A percentile compares a stretch with the other conserved stretches of the same genome.
phyloP scores from a whole-genome alignment of 2,113 vertebrate species.

The Vimba vimba region DNA sequence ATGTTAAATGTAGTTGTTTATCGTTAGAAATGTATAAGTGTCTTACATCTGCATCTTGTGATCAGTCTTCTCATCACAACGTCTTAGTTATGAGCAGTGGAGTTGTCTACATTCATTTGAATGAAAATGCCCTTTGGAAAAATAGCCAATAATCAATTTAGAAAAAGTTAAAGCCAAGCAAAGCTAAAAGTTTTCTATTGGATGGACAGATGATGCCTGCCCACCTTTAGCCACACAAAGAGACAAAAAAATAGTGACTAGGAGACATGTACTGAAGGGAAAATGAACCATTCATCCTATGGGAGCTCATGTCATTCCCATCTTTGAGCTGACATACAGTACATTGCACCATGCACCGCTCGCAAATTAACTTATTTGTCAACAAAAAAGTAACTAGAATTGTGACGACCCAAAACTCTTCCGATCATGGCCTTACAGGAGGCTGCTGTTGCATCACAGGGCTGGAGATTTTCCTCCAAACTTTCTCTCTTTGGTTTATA shows the following conservation, averaged over 20 bases:
- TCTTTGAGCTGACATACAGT: not conserved
- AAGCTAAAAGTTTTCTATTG: not conserved
- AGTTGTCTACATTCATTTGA: not conserved
- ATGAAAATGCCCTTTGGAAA: not conserved
- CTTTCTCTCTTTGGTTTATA: slow-evolving; percentile 19
- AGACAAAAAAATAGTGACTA: not conserved
- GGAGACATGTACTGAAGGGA: not conserved
- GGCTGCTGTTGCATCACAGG: slow-evolving; percentile 2
- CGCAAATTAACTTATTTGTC: not conserved
- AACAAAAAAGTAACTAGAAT: not conserved
- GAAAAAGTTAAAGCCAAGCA: not conserved
- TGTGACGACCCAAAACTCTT: not conserved
- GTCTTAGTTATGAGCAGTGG: too few species aligned
- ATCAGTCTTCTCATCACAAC: not conserved
- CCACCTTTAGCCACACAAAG: not conserved
- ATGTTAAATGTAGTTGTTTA: not conserved
- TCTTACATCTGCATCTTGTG: not conserved
- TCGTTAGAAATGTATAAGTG: not conserved
- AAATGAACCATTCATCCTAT: not conserved
- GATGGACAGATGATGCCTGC: not conserved
- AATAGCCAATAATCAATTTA: not conserved
- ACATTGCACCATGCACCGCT: not conserved
- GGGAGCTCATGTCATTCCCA: not conserved
- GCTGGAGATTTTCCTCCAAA: slow-evolving; percentile 40
- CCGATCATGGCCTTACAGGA: not conserved